A percentile compares a stretch with the other conserved stretches of the same genome.
phyloP scores from a whole-genome alignment of 2,888 invertebrate genomes.

The Drosophila sordidapex region DNA sequence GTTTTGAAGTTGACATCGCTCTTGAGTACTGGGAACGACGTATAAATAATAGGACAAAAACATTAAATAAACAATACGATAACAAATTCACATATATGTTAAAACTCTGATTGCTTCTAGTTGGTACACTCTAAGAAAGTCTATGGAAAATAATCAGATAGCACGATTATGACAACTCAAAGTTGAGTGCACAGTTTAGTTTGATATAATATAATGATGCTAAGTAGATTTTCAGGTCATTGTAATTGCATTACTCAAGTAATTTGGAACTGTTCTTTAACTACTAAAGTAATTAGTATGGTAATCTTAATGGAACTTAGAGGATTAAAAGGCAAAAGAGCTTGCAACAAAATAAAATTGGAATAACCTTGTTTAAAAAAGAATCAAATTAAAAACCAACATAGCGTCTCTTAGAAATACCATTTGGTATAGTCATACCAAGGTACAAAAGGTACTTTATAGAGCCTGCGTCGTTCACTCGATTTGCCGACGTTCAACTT shows the following conservation, averaged over 20 bases:
- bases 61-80: conserved; percentile 34
- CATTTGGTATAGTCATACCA: conserved; percentile 32
- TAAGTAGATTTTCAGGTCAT: conserved; percentile 32
- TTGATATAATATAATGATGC: conserved; percentile 3
- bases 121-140: background rate
- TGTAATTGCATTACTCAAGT: conserved; percentile 20
- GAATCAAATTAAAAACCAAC: conserved; percentile 15
- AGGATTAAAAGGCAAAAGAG: background rate
- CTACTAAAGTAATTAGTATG: conserved; percentile 7
- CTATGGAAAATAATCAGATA: conserved; percentile 2
- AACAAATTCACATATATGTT: conserved; percentile 11
- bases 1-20: conserved; percentile 58
- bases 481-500: conserved; percentile 51
- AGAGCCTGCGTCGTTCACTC: conserved; percentile 45
- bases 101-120: background rate
- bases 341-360: conserved; percentile 12
- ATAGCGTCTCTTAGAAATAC: conserved; percentile 54
- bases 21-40: conserved; percentile 40
- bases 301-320: conserved; percentile 8
- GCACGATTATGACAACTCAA: background rate
- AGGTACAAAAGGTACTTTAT: conserved; percentile 51
- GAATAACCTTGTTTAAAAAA: conserved; percentile 13
- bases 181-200: background rate
- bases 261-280: conserved; percentile 30
- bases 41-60: conserved; percentile 12